Conservation (phyloP, 37 sponge, comb jelly and placozoan genomes). For the Chondrosia reniformis region DNA sequence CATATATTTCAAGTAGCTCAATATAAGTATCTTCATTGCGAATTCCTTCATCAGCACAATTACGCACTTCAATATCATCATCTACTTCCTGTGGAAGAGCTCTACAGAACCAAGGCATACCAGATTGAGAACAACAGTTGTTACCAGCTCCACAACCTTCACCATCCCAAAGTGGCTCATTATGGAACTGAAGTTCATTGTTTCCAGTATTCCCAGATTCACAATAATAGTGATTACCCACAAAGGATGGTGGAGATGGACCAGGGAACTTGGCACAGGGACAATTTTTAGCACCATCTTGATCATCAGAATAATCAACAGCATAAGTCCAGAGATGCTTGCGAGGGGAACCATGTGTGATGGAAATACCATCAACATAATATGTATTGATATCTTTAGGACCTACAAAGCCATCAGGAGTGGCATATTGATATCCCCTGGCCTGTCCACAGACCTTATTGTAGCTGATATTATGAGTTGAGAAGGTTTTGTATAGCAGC, state of each 20-base stretch:
- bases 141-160: no score
- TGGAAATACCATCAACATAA: constrained; percentile 15
- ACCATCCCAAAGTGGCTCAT: no score
- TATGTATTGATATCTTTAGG: not conserved
- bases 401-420: not conserved
- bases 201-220: no score
- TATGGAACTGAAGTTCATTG: no score
- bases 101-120: no score
- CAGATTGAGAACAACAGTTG: no score
- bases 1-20: no score
- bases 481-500: no score
- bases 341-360: not conserved
- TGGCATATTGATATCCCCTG: constrained; percentile 1
- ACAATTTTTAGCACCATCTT: not conserved
- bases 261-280: constrained; percentile 16
- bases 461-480: not conserved
- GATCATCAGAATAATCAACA: not conserved
- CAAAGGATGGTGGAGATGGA: constrained; percentile 7
- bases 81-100: no score
- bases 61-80: no score
- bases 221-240: constrained; percentile 1
- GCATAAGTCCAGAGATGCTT: constrained; percentile 15
- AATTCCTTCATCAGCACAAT: no score
- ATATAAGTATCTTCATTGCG: no score
- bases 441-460: constrained; percentile 2